Evolutionary conservation across 2,797 vertebrate species (phyloP), one percentile per base, ranked within the genome.

Genomic region (Alfaro cultratus): DNA sequence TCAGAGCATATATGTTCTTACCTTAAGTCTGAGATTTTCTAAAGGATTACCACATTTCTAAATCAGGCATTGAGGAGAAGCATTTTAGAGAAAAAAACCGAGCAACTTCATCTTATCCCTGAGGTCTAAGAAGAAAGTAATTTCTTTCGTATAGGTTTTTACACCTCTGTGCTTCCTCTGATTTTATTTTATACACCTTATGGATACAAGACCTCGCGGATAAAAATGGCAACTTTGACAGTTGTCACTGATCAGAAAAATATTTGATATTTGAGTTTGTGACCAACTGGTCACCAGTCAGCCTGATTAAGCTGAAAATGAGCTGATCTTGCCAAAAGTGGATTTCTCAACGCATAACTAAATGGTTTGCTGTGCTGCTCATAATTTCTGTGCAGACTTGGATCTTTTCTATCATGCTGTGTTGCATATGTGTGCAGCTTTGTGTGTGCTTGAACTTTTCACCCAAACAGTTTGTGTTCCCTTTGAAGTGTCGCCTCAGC

Each of bases 401-500:
- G 85, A 77, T 85, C 47, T 75, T 21, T 49, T 80, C 62, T 79
- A 73, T 74, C 79, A 34, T 82, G 78, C 12, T 36, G 26, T 74
- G 15, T 11, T 64, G 80, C 13, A 8, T 39, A 36, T 79, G 74
- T 73, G 10, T 76, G 64, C 41, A 43, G 73, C 12, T 68, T 81
- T 43, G 36, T 62, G 72, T 75, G 78, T 73, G 79, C 72, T 76
- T 85, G 76, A 87, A 83, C 83, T 86, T 85, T 81, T 83, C 88
- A 74, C 85, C 87, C 85, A 29, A 78, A 86, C 79, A 85, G 89
- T 90, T 93, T 89, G 72, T 73, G 47, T 77, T 88, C 73, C 73
- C 86, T 96, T 93, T 94, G 90, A 93, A 91, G 89, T 51, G 12
- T 47, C 72, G 68, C 82, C 82, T 80, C 82, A 80, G 85, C 83